Percentiles rank a stretch among this genome's conserved stretches.
Conservation (phyloP, 2,797 vertebrate species). For the Hybognathus amarus region DNA sequence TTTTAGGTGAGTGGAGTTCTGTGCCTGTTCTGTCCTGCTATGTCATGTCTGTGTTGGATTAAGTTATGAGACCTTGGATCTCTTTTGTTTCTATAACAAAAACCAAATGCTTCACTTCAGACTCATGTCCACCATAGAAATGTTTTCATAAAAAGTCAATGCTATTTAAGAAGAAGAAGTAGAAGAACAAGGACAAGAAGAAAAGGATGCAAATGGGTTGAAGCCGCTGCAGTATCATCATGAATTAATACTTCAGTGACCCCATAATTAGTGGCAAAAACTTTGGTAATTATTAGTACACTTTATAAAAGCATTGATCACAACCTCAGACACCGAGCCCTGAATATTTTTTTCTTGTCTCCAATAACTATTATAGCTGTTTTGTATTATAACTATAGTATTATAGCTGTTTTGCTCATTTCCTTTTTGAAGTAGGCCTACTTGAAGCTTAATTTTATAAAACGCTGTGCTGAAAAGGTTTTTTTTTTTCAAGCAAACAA, state of each 20-base stretch:
- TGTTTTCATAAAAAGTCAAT: neutral
- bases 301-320: neutral
- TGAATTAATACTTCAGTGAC: slow-evolving; percentile 5
- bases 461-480: neutral
- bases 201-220: slow-evolving; percentile 16
- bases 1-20: too few relatives aligned
- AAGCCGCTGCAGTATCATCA: slow-evolving; percentile 4
- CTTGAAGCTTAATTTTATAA: neutral
- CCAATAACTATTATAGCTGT: neutral
- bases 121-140: neutral
- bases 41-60: too few relatives aligned
- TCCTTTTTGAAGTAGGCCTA: neutral
- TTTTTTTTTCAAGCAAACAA: neutral
- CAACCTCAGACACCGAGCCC: neutral
- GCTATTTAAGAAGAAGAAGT: neutral
- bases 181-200: slow-evolving; percentile 10
- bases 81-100: too few relatives aligned
- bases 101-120: too few relatives aligned
- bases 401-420: neutral
- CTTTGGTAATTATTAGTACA: slow-evolving; percentile 1
- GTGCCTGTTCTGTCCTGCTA: too few relatives aligned
- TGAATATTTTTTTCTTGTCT: neutral
- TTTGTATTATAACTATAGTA: too few relatives aligned
- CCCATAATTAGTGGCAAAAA: neutral
- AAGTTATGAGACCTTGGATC: too few relatives aligned